phyloP scores from a whole-genome alignment of 1,140 invertebrate genomes.

The Archivesica marissinica region DNA sequence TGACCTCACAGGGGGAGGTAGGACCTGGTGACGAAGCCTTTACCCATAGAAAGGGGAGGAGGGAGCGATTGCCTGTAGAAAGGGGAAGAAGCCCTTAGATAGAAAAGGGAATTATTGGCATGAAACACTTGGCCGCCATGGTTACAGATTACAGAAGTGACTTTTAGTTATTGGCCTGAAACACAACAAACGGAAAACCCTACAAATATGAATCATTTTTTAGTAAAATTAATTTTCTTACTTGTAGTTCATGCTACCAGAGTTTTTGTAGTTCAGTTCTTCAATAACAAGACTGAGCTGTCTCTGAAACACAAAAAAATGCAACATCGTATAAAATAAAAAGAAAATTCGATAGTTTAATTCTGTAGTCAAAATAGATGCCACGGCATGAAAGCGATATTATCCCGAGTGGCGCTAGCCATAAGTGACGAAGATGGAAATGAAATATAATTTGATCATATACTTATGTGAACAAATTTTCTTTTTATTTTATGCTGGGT shows the following conservation, averaged over 20 bases:
- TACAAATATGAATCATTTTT: background rate
- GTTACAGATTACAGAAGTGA: too few relatives aligned
- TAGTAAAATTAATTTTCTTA: background rate
- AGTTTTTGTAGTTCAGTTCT: slow-evolving; percentile 54
- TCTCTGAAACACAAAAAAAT: slow-evolving; percentile 55
- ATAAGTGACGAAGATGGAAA: background rate
- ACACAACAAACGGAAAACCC: background rate
- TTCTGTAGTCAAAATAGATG: background rate
- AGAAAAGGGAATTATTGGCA: background rate
- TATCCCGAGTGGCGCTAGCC: too few relatives aligned
- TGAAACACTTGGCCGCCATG: background rate
- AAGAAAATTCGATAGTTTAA: background rate
- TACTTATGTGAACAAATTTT: background rate
- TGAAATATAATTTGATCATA: background rate
- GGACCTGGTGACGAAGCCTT: background rate
- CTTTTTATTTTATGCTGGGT: too few relatives aligned
- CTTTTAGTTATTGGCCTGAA: too few relatives aligned
- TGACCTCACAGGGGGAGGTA: background rate
- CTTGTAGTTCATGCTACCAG: slow-evolving; percentile 43
- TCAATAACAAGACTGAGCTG: slow-evolving; percentile 63
- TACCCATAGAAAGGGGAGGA: background rate
- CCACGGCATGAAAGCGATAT: background rate
- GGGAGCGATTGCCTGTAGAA: background rate
- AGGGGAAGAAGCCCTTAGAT: background rate
- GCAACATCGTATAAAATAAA: background rate